Evolutionary conservation across 2,113 vertebrate species (phyloP), one percentile per base, ranked within the genome.

Genomic region (Sarotherodon lohbergeri): DNA sequence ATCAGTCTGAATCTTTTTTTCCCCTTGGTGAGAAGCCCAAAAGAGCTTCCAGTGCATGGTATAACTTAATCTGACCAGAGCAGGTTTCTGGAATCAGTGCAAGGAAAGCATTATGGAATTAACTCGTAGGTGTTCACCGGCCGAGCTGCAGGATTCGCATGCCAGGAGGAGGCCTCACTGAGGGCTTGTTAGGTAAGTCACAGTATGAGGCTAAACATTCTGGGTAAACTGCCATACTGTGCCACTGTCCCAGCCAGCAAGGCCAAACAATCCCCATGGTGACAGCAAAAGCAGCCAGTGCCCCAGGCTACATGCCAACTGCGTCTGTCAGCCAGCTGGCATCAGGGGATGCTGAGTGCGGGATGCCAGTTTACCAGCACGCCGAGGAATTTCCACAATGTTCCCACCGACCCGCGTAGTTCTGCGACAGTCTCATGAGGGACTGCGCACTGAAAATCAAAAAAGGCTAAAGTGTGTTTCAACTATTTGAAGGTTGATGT

Each of bases 221-320:
- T 82, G 86, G 87, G 79, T 87, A 78, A 86, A 79, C 89, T 54
- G 90, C 76, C 86, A 91, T 61, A 82, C 68, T 84, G 81, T 59
- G 76, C 63, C 82, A 89, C 84, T 78, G 87, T 91, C 87, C 66
- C 36, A 16, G 68, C 84, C 85, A 14, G 73, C 39, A 3, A 82
- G 71, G 88, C 90, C 84, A 89, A 83, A 78, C 50, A 43, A 88
- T 94, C 87, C 80, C 94, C 86, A 91, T 93, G 91, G 94, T 57
- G 83, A 94, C 83, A 52, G 86, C 73, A 50, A 89, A 90, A 86
- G 87, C 87, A 13, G 90, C 86, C 81, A 68, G 80, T 41, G 52
- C 54, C 80, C 88, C 29, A 17, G 95, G 94, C 89, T 16, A n/a
- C 3, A 10, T 43, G 93, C 94, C 94, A 95, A 54, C 61, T 61